Evolutionary conservation across 2,888 invertebrate species (phyloP), one percentile per base, ranked within the genome.

Genomic region (Antitype chi): DNA sequence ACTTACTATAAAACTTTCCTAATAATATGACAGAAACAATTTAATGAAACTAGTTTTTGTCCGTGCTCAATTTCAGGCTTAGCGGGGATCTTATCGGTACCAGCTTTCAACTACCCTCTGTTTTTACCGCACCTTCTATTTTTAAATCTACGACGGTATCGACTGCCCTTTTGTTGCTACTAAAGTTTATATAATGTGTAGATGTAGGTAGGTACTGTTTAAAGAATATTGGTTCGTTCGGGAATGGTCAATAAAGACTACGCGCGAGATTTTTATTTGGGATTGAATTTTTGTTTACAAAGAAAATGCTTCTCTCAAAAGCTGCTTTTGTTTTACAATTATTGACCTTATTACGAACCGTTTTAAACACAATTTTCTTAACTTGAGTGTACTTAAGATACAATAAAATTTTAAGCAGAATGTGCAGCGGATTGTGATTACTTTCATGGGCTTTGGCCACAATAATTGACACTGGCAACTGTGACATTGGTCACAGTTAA

Each of bases 21-120:
- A 55, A 0, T 84, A 23, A 80, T 90, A 17, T 85, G 85, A 87
- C 70, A 17, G 70, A 79, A 80, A 70, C 82, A 85, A 84, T 87
- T 86, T 86, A 87, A 81, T 81, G 81, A 79, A 85, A 84, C 86
- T 84, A 78, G 82, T 89, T 91, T 90, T 89, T 89, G 86, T 88
- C 86, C 80, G 84, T 76, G 81, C 72, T 85, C 85, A 78, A 84
- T 84, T 87, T 82, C 85, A 70, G 77, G 88, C 85, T 89, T 74
- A 84, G 82, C 73, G 70, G 72, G 76, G 78, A 64, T 84, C 79
- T 89, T 91, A 89, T 86, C 60, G 72, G 81, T 85, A 83, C 82
- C 78, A 85, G 82, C 85, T 78, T 80, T 80, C 83, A 78, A 88
- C 88, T 80, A 84, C 84, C 78, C 85, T 88, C 85, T 76, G 82